Percentiles rank a stretch among this genome's conserved stretches.
phyloP scores from a whole-genome alignment of 2,888 invertebrate genomes.

The Heterodera filipjevi region DNA sequence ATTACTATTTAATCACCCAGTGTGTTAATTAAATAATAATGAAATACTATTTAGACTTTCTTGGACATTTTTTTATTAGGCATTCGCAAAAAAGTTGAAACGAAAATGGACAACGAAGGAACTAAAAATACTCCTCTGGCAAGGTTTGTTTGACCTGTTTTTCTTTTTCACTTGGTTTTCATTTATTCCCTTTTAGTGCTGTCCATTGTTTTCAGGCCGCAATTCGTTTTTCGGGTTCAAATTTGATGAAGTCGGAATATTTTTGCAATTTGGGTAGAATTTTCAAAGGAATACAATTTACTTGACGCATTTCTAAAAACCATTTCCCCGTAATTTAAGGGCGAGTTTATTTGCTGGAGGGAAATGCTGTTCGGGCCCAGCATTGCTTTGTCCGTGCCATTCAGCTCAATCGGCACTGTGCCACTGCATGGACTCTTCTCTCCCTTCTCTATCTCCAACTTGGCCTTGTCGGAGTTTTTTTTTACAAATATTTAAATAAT shows the following conservation, averaged over 20 bases:
- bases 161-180: not conserved
- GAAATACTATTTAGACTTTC: not conserved
- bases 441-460: conserved; percentile 37
- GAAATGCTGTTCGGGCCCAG: conserved; percentile 25
- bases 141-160: not conserved
- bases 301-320: not conserved
- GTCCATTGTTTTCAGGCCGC: conserved; percentile 28
- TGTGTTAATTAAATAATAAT: not conserved
- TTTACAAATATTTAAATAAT: not conserved
- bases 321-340: conserved; percentile 10
- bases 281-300: not conserved
- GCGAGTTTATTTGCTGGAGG: conserved; percentile 19
- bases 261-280: not conserved
- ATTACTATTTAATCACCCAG: not conserved
- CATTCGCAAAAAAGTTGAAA: not conserved
- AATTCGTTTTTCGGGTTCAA: conserved; percentile 27
- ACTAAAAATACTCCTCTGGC: not conserved
- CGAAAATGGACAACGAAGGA: not conserved
- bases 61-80: conserved; percentile 8
- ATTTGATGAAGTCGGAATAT: conserved; percentile 29
- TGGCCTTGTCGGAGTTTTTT: conserved; percentile 18
- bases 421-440: conserved; percentile 36
- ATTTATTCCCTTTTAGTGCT: conserved; percentile 29
- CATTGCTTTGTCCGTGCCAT: conserved; percentile 43
- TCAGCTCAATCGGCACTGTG: conserved; percentile 40